Evolutionary conservation across 2,113 vertebrate species (phyloP).

Genomic region (Scophthalmus maximus): DNA sequence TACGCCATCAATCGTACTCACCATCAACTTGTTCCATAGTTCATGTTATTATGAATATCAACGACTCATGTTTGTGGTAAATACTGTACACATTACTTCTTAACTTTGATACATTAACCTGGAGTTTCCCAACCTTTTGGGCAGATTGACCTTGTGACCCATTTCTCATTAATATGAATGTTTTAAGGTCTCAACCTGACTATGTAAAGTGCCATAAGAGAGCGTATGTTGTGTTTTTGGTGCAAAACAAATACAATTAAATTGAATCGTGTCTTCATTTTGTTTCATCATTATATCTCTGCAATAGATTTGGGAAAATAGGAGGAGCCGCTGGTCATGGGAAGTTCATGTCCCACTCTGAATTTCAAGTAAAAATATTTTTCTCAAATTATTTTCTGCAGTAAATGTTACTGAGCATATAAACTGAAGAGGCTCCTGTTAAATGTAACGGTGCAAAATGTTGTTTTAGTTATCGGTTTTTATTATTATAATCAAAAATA

Average conservation of each 20-base stretch:
- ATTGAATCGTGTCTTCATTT: no score
- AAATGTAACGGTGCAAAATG: no score
- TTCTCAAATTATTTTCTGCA: neutral
- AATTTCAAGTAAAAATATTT: slow-evolving; percentile 1
- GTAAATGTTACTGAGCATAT: neutral
- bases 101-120: slow-evolving; percentile 6
- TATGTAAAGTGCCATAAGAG: no score
- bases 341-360: neutral
- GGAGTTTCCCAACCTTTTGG: slow-evolving; percentile 50
- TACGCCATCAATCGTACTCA: neutral
- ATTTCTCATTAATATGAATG: neutral
- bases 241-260: no score
- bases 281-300: slow-evolving; percentile 26
- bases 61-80: no score
- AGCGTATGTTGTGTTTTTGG: no score
- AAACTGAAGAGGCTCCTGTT: neutral
- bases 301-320: slow-evolving; percentile 11
- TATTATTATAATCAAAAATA: no score
- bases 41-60: no score
- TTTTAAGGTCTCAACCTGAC: no score
- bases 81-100: no score
- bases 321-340: slow-evolving; percentile 6
- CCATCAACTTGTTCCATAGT: no score
- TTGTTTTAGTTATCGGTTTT: no score
- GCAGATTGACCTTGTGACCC: slow-evolving; percentile 24